Evolutionary conservation across 1,140 invertebrate genomes (phyloP), one percentile per base, ranked within the genome.

Genomic region (Parasteatoda tepidariorum): DNA sequence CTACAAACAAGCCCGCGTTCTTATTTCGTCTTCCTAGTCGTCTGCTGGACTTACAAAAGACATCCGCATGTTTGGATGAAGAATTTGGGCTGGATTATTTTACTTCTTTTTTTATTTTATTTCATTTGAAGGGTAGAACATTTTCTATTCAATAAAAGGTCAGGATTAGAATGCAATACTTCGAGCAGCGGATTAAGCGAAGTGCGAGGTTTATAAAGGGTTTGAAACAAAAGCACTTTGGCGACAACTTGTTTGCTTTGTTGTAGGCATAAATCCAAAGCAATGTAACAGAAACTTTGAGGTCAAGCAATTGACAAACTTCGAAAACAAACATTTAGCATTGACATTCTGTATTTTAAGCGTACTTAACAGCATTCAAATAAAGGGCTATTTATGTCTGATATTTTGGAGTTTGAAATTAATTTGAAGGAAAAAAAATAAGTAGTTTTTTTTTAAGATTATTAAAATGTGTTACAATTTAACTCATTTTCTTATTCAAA

Each of bases 11-110:
- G 48, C 5, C 6, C n/a, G 55, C 26, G 61, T 64, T 18, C 26
- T 78, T 22, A 41, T 59, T 61, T 48, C 9, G 38, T 13, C 61
- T 78, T 78, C 74, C 61, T 66, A 66, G 66, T 13, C 30, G 11
- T 67, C 26, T 18, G 28, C 26, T 24, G 13, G n/a, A 1, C 4
- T 9, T 26, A 34, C 55, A 28, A 41, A 26, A 62, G 22, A 48
- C 9, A 48, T 48, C 38, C 38, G 38, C 4, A 48, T 13, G 38
- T 48, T 48, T 18, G 4, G 18, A 48, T 18, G 18, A 48, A 48
- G 38, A 18, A n/a, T n/a, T n/a, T n/a, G n/a, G n/a, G n/a, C n/a
- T n/a, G 4, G 18, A 48, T 48, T 48, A 18, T 48, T 48, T 0
- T 0, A 13, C 38, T 48, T 48, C 38, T 41, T 48, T 48, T 48